phyloP scores from a whole-genome alignment of 2,888 invertebrate genomes.

The Chironomus riparius region DNA sequence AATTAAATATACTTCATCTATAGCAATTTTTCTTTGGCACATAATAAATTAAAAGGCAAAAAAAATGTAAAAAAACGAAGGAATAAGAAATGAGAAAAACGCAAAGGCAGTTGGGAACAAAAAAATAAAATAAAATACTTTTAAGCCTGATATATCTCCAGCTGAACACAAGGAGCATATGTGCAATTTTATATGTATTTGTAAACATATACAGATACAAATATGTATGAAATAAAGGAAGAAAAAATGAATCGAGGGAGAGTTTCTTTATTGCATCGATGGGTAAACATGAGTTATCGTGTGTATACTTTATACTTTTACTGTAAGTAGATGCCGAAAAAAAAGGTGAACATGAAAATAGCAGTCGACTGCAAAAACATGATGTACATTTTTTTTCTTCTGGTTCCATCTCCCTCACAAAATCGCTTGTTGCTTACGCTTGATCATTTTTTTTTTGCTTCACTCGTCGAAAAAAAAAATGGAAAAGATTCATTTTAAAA shows the following conservation, averaged over 20 bases:
- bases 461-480: neutral
- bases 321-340: neutral
- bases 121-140: neutral
- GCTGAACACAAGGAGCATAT: conserved; percentile 28
- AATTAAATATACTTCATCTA: conserved; percentile 25
- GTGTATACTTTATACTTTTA: neutral
- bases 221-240: neutral
- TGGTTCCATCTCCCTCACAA: neutral
- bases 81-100: conserved; percentile 20
- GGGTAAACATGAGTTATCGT: conserved; percentile 17
- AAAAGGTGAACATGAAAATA: conserved; percentile 2
- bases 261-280: conserved; percentile 14
- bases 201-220: conserved; percentile 8
- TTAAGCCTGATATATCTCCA: conserved; percentile 26
- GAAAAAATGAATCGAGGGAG: conserved; percentile 15
- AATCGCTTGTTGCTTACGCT: neutral
- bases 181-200: conserved; percentile 12
- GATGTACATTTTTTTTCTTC: neutral
- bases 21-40: conserved; percentile 26
- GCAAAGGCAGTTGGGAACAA: conserved; percentile 26
- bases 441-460: neutral
- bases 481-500: no score
- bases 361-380: neutral
- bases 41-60: conserved; percentile 27
- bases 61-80: neutral